A percentile compares a stretch with the other conserved stretches of the same genome.
Conservation (phyloP, 2,113 vertebrate genomes). For the Syrmaticus mikado region DNA sequence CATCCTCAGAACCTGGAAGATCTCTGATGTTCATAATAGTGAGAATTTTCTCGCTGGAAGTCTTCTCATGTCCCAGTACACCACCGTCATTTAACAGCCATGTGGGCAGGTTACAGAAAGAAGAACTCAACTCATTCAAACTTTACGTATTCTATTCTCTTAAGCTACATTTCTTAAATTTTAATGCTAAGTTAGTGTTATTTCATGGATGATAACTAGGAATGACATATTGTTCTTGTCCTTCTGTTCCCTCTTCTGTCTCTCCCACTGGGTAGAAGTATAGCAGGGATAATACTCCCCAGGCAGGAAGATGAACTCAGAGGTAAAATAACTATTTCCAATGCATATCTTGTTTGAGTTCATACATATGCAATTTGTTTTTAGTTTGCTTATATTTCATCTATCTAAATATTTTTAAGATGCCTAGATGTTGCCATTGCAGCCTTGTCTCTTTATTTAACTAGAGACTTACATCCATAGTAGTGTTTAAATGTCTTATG, state of each 20-base stretch:
- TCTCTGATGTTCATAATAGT: neutral
- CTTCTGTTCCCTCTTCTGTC: neutral
- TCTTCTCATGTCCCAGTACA: neutral
- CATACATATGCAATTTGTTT: neutral
- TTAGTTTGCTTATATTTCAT: neutral
- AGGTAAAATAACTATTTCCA: neutral
- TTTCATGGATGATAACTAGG: neutral
- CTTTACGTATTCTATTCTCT: neutral
- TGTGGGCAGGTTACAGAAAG: neutral
- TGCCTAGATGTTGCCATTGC: neutral
- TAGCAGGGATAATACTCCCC: neutral
- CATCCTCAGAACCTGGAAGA: neutral
- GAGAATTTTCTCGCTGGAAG: neutral
- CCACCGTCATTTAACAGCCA: neutral
- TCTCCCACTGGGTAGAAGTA: neutral
- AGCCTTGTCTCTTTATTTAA: neutral
- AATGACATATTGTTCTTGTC: neutral
- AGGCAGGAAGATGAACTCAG: neutral
- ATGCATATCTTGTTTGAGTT: neutral
- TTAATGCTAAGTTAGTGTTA: neutral
- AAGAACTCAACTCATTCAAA: neutral
- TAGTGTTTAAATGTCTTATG: neutral
- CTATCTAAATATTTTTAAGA: neutral
- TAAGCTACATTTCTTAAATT: neutral
- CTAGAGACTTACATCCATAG: neutral